Base-by-base conservation (phyloP, 2,113 vertebrate species). In the Thunnus maccoyii region DNA sequence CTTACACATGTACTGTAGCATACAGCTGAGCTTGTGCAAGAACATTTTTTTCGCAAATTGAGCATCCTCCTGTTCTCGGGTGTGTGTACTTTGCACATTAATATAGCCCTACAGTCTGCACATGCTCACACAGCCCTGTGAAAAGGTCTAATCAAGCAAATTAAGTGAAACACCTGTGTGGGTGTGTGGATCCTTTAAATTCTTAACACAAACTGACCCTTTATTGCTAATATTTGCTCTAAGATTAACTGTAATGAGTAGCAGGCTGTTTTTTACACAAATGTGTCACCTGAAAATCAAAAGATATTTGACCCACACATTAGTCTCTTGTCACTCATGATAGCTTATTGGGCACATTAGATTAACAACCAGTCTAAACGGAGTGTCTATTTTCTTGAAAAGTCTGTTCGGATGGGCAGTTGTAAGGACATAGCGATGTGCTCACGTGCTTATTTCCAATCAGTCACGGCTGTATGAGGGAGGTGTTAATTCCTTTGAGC, bases 401-500 rank as follows among this genome's bases (percentile, higher is more conserved):
- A 56, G 12, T n/a, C 25, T 52, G 30, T 68, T 18, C 46, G 32
- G 58, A 73, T 55, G 36, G 47, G 47, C n/a, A 52, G 22, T 27
- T 46, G 22, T 66, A 22, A 60, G 41, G 15, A 70, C 47, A 50
- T 14, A 15, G 17, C 5, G 17, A 76, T 30, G 63, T 64, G 51
- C 47, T 55, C 25, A 5, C 72, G 71, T 66, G 57, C 65, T 63
- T 55, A 69, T 60, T 80, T 85, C 76, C 63, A 71, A 66, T 87
- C 75, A 82, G 65, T 58, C 72, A 15, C 65, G 36, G 73, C 66
- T 72, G 46, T 27, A 20, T 10, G 65, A 69, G 69, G 51, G 83
- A 67, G 46, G 22, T 51, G 50, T 84, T 89, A 86, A 90, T 86
- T 67, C 87, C 85, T 83, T 66, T 54, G 36, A 84, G 78, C 80